phyloP scores from a whole-genome alignment of 2,113 vertebrate genomes.

The Atlantisia rogersi region DNA sequence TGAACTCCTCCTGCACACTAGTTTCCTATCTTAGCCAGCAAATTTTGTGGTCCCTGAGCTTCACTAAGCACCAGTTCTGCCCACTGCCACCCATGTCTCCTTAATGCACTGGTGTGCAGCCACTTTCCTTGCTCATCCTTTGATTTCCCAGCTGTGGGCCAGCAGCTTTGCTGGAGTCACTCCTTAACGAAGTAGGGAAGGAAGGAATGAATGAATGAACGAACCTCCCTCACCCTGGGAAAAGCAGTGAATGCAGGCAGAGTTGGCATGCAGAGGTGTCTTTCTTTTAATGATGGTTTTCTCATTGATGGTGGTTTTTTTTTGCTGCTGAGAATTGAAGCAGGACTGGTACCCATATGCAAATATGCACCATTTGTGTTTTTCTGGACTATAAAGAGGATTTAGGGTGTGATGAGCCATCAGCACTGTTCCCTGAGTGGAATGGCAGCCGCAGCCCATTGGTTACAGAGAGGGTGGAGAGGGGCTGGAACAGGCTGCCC shows the following conservation, averaged over 20 bases:
- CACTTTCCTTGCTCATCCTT: neutral
- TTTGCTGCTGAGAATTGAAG: neutral
- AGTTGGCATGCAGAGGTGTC: neutral
- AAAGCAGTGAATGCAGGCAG: neutral
- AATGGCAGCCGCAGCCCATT: neutral
- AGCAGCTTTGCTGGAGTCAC: constrained; percentile 1
- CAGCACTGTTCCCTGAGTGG: neutral
- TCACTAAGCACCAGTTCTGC: neutral
- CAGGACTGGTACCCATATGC: neutral
- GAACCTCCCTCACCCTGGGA: neutral
- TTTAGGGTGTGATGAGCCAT: neutral
- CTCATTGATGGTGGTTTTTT: neutral
- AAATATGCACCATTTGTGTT: neutral
- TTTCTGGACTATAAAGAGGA: neutral
- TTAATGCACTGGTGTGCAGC: neutral
- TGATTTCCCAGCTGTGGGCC: constrained; percentile 37
- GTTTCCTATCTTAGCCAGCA: neutral
- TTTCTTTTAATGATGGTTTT: neutral
- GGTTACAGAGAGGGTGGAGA: no score
- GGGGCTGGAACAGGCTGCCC: no score
- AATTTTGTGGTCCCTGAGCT: neutral
- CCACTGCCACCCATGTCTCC: neutral
- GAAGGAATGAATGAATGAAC: neutral
- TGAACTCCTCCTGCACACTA: neutral
- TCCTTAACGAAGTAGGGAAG: neutral